Conservation (phyloP, 2,797 vertebrate species). For the Sphenodon punctatus region DNA sequence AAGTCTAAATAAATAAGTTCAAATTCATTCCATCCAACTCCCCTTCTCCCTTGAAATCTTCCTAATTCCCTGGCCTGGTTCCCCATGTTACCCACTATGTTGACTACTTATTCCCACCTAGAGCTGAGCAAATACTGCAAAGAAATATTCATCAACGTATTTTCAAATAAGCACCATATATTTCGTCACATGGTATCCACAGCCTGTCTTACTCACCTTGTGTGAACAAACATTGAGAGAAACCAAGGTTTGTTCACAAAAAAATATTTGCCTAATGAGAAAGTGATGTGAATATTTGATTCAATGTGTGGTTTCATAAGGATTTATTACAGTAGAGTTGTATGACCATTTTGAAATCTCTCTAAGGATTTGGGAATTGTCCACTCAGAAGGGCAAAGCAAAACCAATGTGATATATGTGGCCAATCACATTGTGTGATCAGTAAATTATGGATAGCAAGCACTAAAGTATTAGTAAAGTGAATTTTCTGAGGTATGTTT, state of each 20-base stretch:
- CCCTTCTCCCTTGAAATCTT: slow-evolving; percentile 41
- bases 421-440: background rate
- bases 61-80: slow-evolving; percentile 53
- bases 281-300: slow-evolving; percentile 29
- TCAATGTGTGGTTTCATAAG: background rate
- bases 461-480: background rate
- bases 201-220: slow-evolving; percentile 42
- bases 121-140: slow-evolving; percentile 52
- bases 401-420: background rate
- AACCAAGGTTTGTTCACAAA: slow-evolving; percentile 56
- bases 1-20: background rate
- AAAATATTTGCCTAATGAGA: slow-evolving; percentile 42
- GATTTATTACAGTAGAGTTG: background rate
- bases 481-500: background rate
- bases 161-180: slow-evolving; percentile 63
- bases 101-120: slow-evolving; percentile 55
- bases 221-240: slow-evolving; percentile 47
- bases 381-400: slow-evolving; percentile 2
- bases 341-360: background rate
- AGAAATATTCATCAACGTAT: slow-evolving; percentile 58
- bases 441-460: background rate
- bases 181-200: slow-evolving; percentile 33
- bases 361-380: slow-evolving; percentile 10
- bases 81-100: slow-evolving; percentile 62
- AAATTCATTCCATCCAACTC: slow-evolving; percentile 13